Conservation (phyloP, 1,140 invertebrate genomes). For the Zaprionus nigranus region DNA sequence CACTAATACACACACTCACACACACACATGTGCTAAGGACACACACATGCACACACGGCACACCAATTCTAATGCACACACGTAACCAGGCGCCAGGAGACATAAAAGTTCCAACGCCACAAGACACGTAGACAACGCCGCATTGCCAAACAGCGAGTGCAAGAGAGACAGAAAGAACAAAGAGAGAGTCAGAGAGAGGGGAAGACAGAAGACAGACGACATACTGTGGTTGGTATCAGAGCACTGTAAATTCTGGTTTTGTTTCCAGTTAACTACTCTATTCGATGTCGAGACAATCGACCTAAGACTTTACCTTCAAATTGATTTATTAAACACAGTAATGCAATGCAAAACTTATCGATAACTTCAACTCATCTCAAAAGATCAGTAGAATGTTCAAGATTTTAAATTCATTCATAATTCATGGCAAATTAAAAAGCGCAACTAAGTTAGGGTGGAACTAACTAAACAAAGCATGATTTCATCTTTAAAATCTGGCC, state of each 20-base stretch:
- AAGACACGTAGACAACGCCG: conserved; percentile 31
- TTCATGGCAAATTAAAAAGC: neutral
- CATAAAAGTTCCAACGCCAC: conserved; percentile 13
- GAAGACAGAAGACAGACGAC: too few relatives aligned
- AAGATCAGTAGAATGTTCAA: too few relatives aligned
- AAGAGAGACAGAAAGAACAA: neutral
- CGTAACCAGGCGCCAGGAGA: conserved; percentile 27
- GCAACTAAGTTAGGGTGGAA: neutral
- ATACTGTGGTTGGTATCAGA: neutral
- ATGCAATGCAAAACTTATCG: neutral
- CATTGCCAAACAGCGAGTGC: neutral
- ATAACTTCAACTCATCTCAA: neutral
- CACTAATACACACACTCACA: conserved; percentile 10
- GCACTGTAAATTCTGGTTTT: neutral
- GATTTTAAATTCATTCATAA: neutral
- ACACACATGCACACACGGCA: conserved; percentile 1
- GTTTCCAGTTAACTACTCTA: conserved; percentile 8
- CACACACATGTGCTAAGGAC: conserved; percentile 5
- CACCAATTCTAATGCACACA: conserved; percentile 43
- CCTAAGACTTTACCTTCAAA: neutral
- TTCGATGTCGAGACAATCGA: neutral
- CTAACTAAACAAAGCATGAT: neutral
- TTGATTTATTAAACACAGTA: neutral
- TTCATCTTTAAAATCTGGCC: neutral
- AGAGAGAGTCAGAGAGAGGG: neutral